Evolutionary conservation across 2,888 invertebrate species (phyloP), one percentile per base, ranked within the genome.

Genomic region (Dryomyza anilis): DNA sequence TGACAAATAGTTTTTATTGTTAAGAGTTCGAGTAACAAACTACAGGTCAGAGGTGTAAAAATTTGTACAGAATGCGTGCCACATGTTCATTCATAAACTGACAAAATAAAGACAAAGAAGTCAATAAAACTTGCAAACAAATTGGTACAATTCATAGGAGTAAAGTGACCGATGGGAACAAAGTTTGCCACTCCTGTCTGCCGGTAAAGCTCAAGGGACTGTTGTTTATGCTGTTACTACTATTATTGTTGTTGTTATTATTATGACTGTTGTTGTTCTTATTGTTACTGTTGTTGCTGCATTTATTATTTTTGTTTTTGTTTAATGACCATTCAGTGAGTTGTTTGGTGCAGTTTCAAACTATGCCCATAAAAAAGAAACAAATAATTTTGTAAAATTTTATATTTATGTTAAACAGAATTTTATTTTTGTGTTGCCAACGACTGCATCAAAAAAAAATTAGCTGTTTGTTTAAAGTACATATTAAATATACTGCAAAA

Each of bases 131-230:
- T 16, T 50, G 46, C 10, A 64, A 43, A 25, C 29, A 62, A 53
- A 63, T 64, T 66, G 53, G 60, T 61, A 62, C 46, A 19, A n/a
- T n/a, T 46, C 46, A 19, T 33, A 39, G 3, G 39, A 33, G 7
- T n/a, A 39, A 12, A 12, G 39, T 12, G 8, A 6, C 39, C 39
- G n/a, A 39, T n/a, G 39, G 39, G 12, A 48, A 48, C 10, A 8
- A 30, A 3, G 12, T 23, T 36, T 33, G n/a, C n/a, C n/a, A n/a
- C 21, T 16, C 55, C 36, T n/a, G n/a, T n/a, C n/a, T 30, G 55
- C 36, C 55, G 55, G 55, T 36, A 19, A 19, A 19, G 10, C 14
- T 39, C 8, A 19, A 23, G 14, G 19, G 19, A 8, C 14, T 46
- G 46, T 10, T 14, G 3, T 39, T 39, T 12, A 14, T 33, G 33